Base-by-base conservation (phyloP, 2,888 invertebrate genomes). In the Euclidia mi region DNA sequence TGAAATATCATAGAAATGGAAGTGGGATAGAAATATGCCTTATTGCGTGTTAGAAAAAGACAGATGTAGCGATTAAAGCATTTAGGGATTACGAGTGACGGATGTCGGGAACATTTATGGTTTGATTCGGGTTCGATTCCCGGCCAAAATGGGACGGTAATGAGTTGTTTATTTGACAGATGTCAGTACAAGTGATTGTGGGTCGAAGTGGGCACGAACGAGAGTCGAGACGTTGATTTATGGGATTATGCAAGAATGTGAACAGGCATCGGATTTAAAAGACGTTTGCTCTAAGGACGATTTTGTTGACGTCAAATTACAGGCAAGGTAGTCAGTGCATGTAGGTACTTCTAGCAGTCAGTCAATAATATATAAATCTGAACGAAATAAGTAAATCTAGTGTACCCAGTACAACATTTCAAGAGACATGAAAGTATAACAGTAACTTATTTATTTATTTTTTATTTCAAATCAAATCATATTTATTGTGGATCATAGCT, bases 161-260 rank as follows among this genome's bases (percentile, higher is more conserved):
- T 88, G 87, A 78, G 78, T 85, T 88, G 88, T 91, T 91, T 89
- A 84, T 75, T 72, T 90, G 90, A 90, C 90, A 90, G 90, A 86
- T 90, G 90, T 86, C 87, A 81, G 37, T 44, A 52, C 56, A 56
- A 74, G 72, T 79, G 78, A 76, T 73, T 69, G 48, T 44, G 44
- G 3, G 44, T 18, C 28, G 49, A 25, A 25, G 42, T 34, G 25
- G 28, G 45, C 43, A 32, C 20, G 20, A n/a, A n/a, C n/a, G n/a
- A n/a, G n/a, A n/a, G n/a, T 25, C 7, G 2, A 4, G 20, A 25
- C 20, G 47, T 34, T 38, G 47, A n/a, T n/a, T n/a, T n/a, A n/a
- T n/a, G n/a, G n/a, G n/a, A 14, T 6, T 11, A 14, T 35, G 38
- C 28, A 14, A 14, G 35, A 38, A 20, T 11, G 46, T 38, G 35